Conservation (phyloP, 2,113 vertebrate species). For the Urocitellus parryii region DNA sequence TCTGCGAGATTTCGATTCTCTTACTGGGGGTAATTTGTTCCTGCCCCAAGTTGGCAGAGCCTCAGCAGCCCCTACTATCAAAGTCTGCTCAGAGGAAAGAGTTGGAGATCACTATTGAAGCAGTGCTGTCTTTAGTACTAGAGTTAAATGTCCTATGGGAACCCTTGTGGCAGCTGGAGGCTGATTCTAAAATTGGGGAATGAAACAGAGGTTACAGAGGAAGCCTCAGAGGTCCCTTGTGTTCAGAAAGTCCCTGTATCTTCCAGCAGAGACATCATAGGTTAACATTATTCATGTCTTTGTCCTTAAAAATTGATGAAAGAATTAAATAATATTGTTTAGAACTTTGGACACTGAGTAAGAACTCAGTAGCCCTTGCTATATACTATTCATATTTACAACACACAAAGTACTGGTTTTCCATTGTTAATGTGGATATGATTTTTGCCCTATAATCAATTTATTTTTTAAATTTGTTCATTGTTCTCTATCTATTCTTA, state of each 20-base stretch:
- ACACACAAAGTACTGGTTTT: neutral
- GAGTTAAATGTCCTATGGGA: neutral
- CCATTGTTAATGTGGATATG: neutral
- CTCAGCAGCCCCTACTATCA: neutral
- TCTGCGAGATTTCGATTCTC: neutral
- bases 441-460: neutral
- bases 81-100: neutral
- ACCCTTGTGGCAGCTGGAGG: neutral
- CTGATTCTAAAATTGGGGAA: neutral
- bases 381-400: neutral
- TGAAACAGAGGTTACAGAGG: neutral
- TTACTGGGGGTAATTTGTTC: neutral
- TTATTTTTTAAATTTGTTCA: conserved; percentile 10
- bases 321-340: neutral
- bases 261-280: neutral
- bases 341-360: neutral
- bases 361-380: neutral
- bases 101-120: neutral
- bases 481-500: neutral
- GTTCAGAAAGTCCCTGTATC: neutral
- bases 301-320: neutral
- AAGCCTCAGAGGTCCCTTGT: neutral
- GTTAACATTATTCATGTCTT: neutral
- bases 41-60: neutral
- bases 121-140: neutral